Evolutionary conservation across 64 coral and sea anemone genomes (phyloP).

Genomic region (Pachyseris speciosa): DNA sequence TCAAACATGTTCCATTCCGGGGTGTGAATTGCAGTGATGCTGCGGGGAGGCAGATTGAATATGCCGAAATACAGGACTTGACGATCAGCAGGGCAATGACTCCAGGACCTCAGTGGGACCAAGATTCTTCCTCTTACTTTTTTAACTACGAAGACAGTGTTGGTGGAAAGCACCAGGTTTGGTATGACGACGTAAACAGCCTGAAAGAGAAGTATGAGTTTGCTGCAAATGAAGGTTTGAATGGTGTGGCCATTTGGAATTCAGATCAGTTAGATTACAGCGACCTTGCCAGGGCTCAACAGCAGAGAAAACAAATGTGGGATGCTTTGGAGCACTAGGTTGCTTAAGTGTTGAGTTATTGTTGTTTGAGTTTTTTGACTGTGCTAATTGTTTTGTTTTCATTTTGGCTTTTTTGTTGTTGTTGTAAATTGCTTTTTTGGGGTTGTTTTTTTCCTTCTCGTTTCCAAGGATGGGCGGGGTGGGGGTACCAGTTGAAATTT

Average conservation of each 20-base stretch:
- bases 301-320: slow-evolving; percentile 79
- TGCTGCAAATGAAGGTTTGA: slow-evolving; percentile 50
- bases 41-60: slow-evolving; percentile 84
- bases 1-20: slow-evolving; percentile 88
- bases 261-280: slow-evolving; percentile 85
- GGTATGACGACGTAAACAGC: slow-evolving; percentile 83
- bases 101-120: slow-evolving; percentile 57
- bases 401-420: too few species aligned
- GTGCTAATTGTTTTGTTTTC: too few species aligned
- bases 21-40: slow-evolving; percentile 98
- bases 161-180: slow-evolving; percentile 78
- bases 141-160: slow-evolving; percentile 79
- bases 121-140: slow-evolving; percentile 66
- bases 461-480: too few species aligned
- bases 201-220: slow-evolving; percentile 70
- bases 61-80: slow-evolving; percentile 86
- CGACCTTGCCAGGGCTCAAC: slow-evolving; percentile 46
- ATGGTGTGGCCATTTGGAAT: slow-evolving; percentile 91
- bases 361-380: background rate
- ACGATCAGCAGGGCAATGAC: slow-evolving; percentile 59
- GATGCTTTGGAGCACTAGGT: slow-evolving; percentile 29
- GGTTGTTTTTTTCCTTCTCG: too few species aligned
- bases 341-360: too few species aligned
- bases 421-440: too few species aligned
- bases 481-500: too few species aligned